A percentile compares a stretch with the other conserved stretches of the same genome.
phyloP scores from a whole-genome alignment of 2,113 vertebrate species.

The Perccottus glenii region DNA sequence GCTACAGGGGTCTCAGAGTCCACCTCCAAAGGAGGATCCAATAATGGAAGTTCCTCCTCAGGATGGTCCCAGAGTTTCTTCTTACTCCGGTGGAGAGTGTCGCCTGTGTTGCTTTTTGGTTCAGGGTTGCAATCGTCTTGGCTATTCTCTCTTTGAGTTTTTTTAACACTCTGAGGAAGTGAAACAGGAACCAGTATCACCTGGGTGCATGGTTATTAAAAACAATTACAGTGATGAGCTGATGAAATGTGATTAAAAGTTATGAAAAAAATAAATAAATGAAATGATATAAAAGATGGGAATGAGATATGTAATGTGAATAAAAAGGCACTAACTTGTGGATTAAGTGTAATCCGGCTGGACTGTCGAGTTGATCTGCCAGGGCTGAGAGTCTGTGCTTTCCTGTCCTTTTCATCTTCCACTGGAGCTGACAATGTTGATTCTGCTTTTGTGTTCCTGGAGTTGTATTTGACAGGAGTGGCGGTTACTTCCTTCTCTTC shows the following conservation, averaged over 20 bases:
- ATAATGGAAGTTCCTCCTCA: slow-evolving; percentile 61
- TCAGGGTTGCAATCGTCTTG: slow-evolving; percentile 3
- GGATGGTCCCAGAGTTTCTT: slow-evolving; percentile 71
- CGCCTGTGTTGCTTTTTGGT: not conserved
- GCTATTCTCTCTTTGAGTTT: slow-evolving; percentile 42
- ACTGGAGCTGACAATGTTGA: slow-evolving; percentile 19
- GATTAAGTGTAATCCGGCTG: slow-evolving; percentile 64
- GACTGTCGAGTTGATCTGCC: slow-evolving; percentile 74
- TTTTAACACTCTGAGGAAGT: slow-evolving; percentile 72
- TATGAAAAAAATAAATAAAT: not conserved
- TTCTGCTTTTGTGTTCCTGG: slow-evolving; percentile 49
- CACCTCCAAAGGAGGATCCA: slow-evolving; percentile 66
- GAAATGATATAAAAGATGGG: not conserved
- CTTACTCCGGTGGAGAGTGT: slow-evolving; percentile 47
- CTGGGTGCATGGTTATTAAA: slow-evolving; percentile 2
- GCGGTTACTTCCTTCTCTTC: slow-evolving; percentile 31
- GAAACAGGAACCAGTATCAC: slow-evolving; percentile 64
- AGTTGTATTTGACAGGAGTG: slow-evolving; percentile 56
- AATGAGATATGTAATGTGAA: not conserved
- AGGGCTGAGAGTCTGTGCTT: slow-evolving; percentile 43
- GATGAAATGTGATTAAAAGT: not conserved
- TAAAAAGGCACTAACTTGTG: slow-evolving; percentile 47
- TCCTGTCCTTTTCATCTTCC: slow-evolving; percentile 31
- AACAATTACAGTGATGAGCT: not conserved
- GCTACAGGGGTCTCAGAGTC: slow-evolving; percentile 65